Percentiles rank a stretch among this genome's conserved stretches.
phyloP scores from a whole-genome alignment of 2,797 vertebrate species.

The Mustela erminea region DNA sequence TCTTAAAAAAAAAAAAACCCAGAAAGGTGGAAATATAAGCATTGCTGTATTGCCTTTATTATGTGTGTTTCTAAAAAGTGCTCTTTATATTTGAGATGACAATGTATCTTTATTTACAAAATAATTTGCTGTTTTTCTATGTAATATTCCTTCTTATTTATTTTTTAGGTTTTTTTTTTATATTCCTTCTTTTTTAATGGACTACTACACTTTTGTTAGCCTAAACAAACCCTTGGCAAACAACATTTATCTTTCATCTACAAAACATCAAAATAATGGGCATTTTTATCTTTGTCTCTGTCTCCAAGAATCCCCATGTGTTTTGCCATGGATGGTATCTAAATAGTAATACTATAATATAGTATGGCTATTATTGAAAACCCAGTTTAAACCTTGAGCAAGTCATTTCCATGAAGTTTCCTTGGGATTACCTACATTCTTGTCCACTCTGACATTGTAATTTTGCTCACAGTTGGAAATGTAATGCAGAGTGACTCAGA shows the following conservation, averaged over 20 bases:
- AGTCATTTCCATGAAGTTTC: slow-evolving; percentile 88
- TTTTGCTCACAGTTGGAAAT: slow-evolving; percentile 90
- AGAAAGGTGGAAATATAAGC: not conserved
- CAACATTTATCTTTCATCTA: not conserved
- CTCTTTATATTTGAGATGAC: not conserved
- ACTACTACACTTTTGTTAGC: not conserved
- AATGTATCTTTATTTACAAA: slow-evolving; percentile 6
- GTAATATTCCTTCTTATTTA: not conserved
- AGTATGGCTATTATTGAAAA: slow-evolving; percentile 84
- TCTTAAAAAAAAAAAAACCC: not conserved
- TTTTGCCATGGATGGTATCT: slow-evolving; percentile 67
- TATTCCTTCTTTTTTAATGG: not conserved
- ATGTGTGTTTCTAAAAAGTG: slow-evolving; percentile 12
- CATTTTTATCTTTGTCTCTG: slow-evolving; percentile 9
- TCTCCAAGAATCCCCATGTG: not conserved
- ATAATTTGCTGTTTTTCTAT: not conserved
- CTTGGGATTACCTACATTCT: slow-evolving; percentile 88
- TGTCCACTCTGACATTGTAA: slow-evolving; percentile 92
- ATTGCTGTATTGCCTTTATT: not conserved
- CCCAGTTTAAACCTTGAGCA: slow-evolving; percentile 82
- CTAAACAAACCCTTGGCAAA: not conserved
- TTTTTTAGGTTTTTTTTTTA: not conserved
- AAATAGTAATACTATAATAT: slow-evolving; percentile 67
- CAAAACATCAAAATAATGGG: slow-evolving; percentile 43
- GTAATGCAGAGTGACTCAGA: slow-evolving; percentile 90